phyloP scores from a whole-genome alignment of 2,888 invertebrate species.

The Galerucella nymphaeae region DNA sequence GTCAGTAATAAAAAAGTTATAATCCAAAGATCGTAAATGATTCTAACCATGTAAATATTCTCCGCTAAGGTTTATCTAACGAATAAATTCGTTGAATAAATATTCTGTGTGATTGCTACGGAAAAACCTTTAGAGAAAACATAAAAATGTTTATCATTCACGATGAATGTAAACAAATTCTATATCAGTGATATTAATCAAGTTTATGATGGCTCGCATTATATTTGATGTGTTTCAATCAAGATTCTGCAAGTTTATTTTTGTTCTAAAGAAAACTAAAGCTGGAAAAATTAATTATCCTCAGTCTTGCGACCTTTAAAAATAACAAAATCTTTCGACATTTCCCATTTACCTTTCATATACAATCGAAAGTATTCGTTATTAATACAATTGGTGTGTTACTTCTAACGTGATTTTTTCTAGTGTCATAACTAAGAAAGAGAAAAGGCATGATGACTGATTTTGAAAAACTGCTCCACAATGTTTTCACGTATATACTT shows the following conservation, averaged over 20 bases:
- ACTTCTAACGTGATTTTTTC: no score
- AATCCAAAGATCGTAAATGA: not conserved
- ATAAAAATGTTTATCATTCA: not conserved
- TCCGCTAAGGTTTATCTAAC: not conserved
- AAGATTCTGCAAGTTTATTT: not conserved
- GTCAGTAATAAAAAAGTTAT: no score
- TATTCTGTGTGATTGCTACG: not conserved
- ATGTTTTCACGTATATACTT: no score
- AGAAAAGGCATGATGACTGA: no score
- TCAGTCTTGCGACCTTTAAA: not conserved
- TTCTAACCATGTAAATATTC: not conserved
- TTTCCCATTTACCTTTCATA: not conserved
- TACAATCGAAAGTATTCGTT: no score
- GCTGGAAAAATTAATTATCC: not conserved
- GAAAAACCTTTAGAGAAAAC: not conserved
- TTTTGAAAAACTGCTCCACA: no score
- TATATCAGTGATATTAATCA: not conserved
- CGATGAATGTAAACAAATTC: constrained; percentile 2
- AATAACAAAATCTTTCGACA: no score
- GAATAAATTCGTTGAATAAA: not conserved
- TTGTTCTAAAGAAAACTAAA: not conserved
- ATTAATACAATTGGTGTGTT: no score
- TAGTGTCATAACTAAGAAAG: no score
- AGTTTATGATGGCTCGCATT: not conserved
- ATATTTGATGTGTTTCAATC: not conserved